Evolutionary conservation across 2,888 invertebrate species (phyloP), one percentile per base, ranked within the genome.

Genomic region (Andrena chrysosceles): DNA sequence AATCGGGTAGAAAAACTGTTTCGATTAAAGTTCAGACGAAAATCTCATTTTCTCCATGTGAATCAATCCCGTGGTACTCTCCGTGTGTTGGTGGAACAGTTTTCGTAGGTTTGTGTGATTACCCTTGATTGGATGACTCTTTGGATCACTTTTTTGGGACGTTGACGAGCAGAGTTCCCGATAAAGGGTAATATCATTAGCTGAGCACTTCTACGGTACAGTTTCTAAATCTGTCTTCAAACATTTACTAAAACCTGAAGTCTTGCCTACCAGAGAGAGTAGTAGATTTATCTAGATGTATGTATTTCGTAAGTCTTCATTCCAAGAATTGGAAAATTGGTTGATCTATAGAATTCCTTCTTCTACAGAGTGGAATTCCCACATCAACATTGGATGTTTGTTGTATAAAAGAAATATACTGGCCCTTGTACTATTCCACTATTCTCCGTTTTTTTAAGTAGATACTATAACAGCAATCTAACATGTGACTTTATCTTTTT

Each of bases 101-200:
- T 10, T 56, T 56, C 33, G 71, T 62, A 62, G 62, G 31, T 63
- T 71, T 71, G 23, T 56, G 56, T 23, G 56, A 56, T 23, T 56
- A 20, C 23, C 20, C 26, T 56, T 56, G 26, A 56, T 56, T 56
- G 56, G 56, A 56, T 26, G 26, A 56, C 56, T 56, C 56, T 56
- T 56, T 56, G 56, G 23, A 23, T 26, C 23, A 56, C 20, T 20
- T 56, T 56, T 52, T 56, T 56, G 56, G 67, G 67, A 48, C n/a
- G 16, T 20, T 20, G 49, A 67, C 7, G 49, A 48, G 26, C 5
- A 67, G 20, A 48, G 67, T 20, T n/a, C 48, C 10, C 42, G 77
- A 71, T 33, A 63, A n/a, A 48, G 60, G 6, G 68, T n/a, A 59
- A 16, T 59, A 35, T 26, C 29, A 64, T 23, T 56, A 56, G 23